A percentile compares a stretch with the other conserved stretches of the same genome.
Evolutionary conservation across 2,888 invertebrate genomes (phyloP).

Genomic region (Lissocephala sabroskyi): DNA sequence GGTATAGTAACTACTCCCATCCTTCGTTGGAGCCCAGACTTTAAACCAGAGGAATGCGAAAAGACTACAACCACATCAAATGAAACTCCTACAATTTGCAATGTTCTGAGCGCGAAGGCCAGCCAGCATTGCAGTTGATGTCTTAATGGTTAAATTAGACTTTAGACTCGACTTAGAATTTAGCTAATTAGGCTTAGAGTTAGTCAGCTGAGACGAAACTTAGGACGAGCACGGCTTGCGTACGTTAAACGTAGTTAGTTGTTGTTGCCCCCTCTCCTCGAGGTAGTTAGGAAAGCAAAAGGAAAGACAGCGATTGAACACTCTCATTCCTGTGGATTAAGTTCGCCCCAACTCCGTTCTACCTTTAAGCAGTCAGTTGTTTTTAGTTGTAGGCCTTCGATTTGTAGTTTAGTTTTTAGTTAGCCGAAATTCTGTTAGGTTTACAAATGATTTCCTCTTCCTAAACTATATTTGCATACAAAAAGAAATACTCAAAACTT

Average conservation of each 20-base stretch:
- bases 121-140: slow-evolving; percentile 26
- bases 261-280: slow-evolving; percentile 32
- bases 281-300: no score
- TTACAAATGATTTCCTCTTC: background rate
- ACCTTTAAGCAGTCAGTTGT: slow-evolving; percentile 44
- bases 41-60: slow-evolving; percentile 27
- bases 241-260: slow-evolving; percentile 53
- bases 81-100: slow-evolving; percentile 36
- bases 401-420: slow-evolving; percentile 18
- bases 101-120: slow-evolving; percentile 34
- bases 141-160: slow-evolving; percentile 16
- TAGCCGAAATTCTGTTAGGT: slow-evolving; percentile 12
- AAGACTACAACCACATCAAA: slow-evolving; percentile 35
- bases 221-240: slow-evolving; percentile 44
- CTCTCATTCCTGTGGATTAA: background rate
- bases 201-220: background rate
- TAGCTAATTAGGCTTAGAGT: background rate
- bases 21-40: slow-evolving; percentile 51
- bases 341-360: slow-evolving; percentile 17
- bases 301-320: background rate
- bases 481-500: slow-evolving; percentile 2
- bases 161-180: no score
- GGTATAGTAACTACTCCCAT: slow-evolving; percentile 77
- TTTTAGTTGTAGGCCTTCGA: slow-evolving; percentile 9
- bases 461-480: background rate